Conservation (phyloP, 2,113 vertebrate genomes). For the Sinocyclocheilus anophthalmus region DNA sequence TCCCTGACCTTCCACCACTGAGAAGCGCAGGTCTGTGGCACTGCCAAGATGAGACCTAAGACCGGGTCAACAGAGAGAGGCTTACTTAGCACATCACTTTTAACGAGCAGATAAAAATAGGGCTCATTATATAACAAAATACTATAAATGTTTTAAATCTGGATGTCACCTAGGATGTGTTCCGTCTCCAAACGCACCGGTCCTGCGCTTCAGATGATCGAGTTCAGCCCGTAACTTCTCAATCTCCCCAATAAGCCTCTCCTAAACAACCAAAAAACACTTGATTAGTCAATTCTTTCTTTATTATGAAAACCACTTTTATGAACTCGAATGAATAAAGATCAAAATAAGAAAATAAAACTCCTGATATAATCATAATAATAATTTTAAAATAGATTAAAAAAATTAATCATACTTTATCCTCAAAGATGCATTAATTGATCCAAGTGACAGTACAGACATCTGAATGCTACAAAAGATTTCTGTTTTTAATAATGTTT, state of each 20-base stretch:
- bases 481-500: not conserved
- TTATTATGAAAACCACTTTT: not conserved
- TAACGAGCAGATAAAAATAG: not conserved
- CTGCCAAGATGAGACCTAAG: constrained; percentile 86
- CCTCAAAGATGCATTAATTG: not conserved
- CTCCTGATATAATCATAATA: not conserved
- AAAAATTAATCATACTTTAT: not conserved
- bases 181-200: constrained; percentile 84
- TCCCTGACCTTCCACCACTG: constrained; percentile 78
- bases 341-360: not conserved
- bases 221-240: constrained; percentile 93
- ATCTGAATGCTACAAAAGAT: not conserved
- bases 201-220: constrained; percentile 91
- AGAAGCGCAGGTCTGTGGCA: constrained; percentile 84
- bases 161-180: constrained; percentile 82
- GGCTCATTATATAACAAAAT: not conserved
- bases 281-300: not conserved
- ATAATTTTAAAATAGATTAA: not conserved
- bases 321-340: not conserved
- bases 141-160: not conserved
- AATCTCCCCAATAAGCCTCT: constrained; percentile 91
- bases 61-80: not conserved
- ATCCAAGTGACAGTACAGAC: not conserved
- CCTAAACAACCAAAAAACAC: constrained; percentile 70
- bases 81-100: not conserved